A percentile compares a stretch with the other conserved stretches of the same genome.
phyloP scores from a whole-genome alignment of 2,888 invertebrate species.

The Apodemia mormo region DNA sequence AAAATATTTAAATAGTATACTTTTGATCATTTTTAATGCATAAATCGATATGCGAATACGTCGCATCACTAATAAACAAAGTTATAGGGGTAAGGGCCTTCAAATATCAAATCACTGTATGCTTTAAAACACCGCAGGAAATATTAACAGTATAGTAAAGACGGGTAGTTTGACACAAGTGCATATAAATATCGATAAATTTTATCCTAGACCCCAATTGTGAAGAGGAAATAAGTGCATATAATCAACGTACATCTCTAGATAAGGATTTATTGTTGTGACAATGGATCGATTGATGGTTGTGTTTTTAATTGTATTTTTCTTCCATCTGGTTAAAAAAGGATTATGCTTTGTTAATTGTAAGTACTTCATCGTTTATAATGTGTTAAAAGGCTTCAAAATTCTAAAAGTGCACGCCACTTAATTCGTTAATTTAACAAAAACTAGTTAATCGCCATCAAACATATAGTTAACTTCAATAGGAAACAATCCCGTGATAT shows the following conservation, averaged over 20 bases:
- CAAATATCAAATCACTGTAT: slow-evolving; percentile 69
- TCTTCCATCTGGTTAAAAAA: slow-evolving; percentile 46
- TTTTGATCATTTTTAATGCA: neutral
- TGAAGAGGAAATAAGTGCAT: slow-evolving; percentile 31
- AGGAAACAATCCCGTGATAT: too few species aligned
- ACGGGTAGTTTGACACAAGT: slow-evolving; percentile 54
- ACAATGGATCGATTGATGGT: slow-evolving; percentile 57
- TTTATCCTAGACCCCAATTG: slow-evolving; percentile 34
- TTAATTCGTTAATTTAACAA: too few species aligned
- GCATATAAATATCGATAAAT: slow-evolving; percentile 31
- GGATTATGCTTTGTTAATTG: slow-evolving; percentile 67
- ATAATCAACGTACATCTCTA: slow-evolving; percentile 26
- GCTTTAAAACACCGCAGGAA: slow-evolving; percentile 71
- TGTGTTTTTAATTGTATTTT: slow-evolving; percentile 42
- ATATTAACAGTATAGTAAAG: slow-evolving; percentile 55
- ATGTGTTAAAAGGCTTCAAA: too few species aligned
- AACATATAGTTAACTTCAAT: too few species aligned
- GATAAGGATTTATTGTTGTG: slow-evolving; percentile 42
- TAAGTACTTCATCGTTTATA: slow-evolving; percentile 47
- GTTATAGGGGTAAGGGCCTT: slow-evolving; percentile 76
- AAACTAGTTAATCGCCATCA: too few species aligned
- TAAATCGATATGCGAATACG: neutral
- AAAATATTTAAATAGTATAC: too few species aligned
- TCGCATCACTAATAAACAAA: slow-evolving; percentile 48
- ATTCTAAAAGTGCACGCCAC: too few species aligned